Evolutionary conservation across 2,797 vertebrate species (phyloP), one percentile per base, ranked within the genome.

Genomic region (Heliangelus exortis): DNA sequence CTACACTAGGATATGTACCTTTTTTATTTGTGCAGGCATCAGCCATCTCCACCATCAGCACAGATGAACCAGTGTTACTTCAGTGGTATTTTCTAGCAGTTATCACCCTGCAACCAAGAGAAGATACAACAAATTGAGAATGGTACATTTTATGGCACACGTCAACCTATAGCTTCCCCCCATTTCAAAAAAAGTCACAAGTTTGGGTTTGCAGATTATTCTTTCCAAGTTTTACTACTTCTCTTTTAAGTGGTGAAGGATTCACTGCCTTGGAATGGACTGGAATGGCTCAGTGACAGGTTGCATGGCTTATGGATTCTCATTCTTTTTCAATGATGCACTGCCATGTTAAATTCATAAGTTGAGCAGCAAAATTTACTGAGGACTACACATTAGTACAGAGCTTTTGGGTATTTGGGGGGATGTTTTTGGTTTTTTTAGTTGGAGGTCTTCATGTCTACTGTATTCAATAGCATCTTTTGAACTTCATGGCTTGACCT

Each of bases 271-370:
- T 98, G 96, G 96, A 97, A 98, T 97, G 96, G 95, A 96, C 97
- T 97, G 97, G 97, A 97, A 98, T 98, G 97, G 96, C 95, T 98
- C 97, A 98, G 97, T 97, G 96, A 97, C 39, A 97, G 92, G 97
- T 98, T 96, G 97, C 97, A 97, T 96, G 97, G 97, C 96, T 98
- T 98, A 98, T 97, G 96, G 97, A 98, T 98, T 98, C 96, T 98
- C 97, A 97, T 94, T 97, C 95, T 96, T 97, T 97, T 97, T 95
- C 98, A 98, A 95, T 97, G 98, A 90, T 97, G 98, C 97, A 98
- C 94, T 97, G 98, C 97, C 98, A 98, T 16, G 97, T 97, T 97
- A 97, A 98, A 97, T 98, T 96, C 97, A 28, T 97, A 98, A 97
- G 93, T 95, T 98, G 98, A 97, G 95, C 7, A 69, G 96, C 90